Conservation (phyloP, 2,888 invertebrate species). For the Myopa tessellatipennis region DNA sequence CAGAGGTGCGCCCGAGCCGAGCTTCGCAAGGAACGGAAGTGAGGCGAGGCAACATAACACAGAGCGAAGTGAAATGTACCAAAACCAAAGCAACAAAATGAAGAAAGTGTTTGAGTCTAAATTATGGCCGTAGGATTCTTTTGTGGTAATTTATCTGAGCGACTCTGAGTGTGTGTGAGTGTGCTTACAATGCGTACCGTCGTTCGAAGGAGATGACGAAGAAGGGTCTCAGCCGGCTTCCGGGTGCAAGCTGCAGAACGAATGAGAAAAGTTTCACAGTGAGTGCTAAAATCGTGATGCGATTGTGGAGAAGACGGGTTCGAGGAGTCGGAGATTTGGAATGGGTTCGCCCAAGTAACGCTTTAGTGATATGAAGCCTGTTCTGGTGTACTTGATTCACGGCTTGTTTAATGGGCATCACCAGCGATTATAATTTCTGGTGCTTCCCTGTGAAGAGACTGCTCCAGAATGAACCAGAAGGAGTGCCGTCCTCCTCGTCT, state of each 20-base stretch:
- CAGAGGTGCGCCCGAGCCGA: neutral
- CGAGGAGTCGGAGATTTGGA: too few species aligned
- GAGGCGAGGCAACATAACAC: neutral
- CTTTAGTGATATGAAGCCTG: too few species aligned
- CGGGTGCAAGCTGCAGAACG: slow-evolving; percentile 32
- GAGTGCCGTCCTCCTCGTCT: too few species aligned
- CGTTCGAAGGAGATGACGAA: neutral
- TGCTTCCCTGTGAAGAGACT: too few species aligned
- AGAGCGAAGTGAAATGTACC: neutral
- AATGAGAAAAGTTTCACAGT: slow-evolving; percentile 32
- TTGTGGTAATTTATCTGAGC: slow-evolving; percentile 44
- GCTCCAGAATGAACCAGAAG: too few species aligned
- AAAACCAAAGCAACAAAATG: neutral
- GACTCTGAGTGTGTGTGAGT: neutral
- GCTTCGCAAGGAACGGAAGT: neutral
- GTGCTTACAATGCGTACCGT: neutral
- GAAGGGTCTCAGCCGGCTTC: slow-evolving; percentile 28
- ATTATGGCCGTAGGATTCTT: slow-evolving; percentile 51
- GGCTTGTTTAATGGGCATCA: too few species aligned
- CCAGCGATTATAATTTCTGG: too few species aligned
- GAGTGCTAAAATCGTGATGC: neutral
- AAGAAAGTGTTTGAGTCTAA: slow-evolving; percentile 42
- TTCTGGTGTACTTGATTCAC: too few species aligned
- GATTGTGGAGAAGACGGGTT: neutral
- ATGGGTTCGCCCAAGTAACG: too few species aligned